A percentile compares a stretch with the other conserved stretches of the same genome.
These are phyloP conservation scores for Spisula subtruncata DNA, from an alignment of 2,888 invertebrate species.

Conservation along the genomic window DNA sequence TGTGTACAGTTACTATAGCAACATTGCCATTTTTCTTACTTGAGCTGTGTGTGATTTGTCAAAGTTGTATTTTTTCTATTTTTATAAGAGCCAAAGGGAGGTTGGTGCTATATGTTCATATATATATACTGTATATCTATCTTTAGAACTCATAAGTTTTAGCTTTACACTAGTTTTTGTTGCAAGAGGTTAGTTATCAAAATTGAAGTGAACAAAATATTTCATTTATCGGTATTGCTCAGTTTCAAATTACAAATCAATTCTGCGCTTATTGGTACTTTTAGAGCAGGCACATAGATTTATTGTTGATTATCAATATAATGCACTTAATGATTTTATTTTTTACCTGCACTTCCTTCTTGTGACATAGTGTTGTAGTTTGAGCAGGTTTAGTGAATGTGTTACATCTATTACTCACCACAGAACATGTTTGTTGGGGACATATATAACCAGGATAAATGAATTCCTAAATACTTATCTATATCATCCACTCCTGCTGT, in stretches of 20 bases:
- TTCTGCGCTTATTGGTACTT: background rate
- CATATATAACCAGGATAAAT: too few species aligned
- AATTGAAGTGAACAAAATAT: background rate
- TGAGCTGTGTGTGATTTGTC: slow-evolving; percentile 1
- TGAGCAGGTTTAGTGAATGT: background rate
- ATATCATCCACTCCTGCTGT: too few species aligned
- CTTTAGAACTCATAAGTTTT: slow-evolving; percentile 28
- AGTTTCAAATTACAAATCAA: background rate
- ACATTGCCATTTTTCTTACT: background rate
- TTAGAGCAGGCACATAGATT: background rate
- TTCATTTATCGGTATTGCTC: background rate
- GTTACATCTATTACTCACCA: too few species aligned
- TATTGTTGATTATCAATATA: background rate
- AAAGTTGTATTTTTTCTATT: slow-evolving; percentile 37
- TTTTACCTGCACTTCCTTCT: slow-evolving; percentile 2
- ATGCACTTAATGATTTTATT: background rate
- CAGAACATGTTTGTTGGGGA: too few species aligned
- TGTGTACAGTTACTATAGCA: background rate
- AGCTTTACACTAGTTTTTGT: slow-evolving; percentile 26
- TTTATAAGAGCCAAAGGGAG: slow-evolving; percentile 45
- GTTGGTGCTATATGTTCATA: slow-evolving; percentile 31
- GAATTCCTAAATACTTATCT: too few species aligned
- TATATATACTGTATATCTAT: slow-evolving; percentile 2
- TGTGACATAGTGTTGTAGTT: slow-evolving; percentile 12
- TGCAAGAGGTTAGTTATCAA: slow-evolving; percentile 20